These are phyloP conservation scores for Capitulum mitella DNA, from an alignment of 2,888 invertebrate species.

Conservation along the genomic window DNA sequence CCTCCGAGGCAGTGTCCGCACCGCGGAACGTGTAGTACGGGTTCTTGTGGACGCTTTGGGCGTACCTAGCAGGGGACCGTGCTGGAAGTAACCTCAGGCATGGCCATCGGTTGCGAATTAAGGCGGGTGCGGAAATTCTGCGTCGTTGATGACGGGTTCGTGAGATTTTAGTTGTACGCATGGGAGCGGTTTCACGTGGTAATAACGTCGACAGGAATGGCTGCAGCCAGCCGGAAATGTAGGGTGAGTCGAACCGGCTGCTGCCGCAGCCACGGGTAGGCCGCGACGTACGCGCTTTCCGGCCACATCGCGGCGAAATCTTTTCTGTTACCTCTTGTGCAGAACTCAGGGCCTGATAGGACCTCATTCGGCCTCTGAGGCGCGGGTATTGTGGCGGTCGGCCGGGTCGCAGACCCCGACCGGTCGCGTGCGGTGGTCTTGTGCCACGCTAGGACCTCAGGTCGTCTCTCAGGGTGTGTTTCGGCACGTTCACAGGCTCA, in stretches of 20 bases:
- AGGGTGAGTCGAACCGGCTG: too few relatives aligned
- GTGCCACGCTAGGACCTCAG: background rate
- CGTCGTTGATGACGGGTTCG: background rate
- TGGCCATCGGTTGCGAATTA: too few relatives aligned
- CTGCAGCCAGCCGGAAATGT: too few relatives aligned
- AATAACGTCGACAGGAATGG: background rate
- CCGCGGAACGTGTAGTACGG: background rate
- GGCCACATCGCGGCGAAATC: too few relatives aligned
- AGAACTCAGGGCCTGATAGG: too few relatives aligned
- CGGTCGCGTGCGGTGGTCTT: too few relatives aligned
- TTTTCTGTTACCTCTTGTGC: too few relatives aligned
- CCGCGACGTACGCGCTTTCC: background rate
- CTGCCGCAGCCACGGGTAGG: too few relatives aligned
- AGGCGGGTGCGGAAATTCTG: background rate
- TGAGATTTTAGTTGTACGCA: background rate
- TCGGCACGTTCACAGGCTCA: background rate
- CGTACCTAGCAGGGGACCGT: background rate
- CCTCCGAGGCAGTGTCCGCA: background rate
- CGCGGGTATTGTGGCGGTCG: too few relatives aligned
- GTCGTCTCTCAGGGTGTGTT: slow-evolving; percentile 10
- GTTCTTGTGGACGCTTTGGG: background rate
- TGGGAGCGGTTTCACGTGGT: slow-evolving; percentile 12
- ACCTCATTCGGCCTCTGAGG: too few relatives aligned
- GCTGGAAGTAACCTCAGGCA: too few relatives aligned
- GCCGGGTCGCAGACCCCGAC: too few relatives aligned